phyloP scores from a whole-genome alignment of 2,113 vertebrate species.

The Spea multiplicata region DNA sequence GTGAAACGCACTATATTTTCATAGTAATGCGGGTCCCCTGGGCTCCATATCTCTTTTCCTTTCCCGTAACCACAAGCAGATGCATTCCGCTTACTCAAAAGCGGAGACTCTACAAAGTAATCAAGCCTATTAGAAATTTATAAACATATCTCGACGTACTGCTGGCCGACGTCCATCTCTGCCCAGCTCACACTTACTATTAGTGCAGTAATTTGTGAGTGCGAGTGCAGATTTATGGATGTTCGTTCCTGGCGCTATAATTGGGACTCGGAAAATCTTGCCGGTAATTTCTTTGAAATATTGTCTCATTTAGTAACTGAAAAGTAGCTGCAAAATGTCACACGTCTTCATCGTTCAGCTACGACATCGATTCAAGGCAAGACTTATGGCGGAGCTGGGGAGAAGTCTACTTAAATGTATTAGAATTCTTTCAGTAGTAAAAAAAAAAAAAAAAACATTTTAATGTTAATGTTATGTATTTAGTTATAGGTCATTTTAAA shows the following conservation, averaged over 20 bases:
- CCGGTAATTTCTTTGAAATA: too few species aligned
- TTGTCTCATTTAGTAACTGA: too few species aligned
- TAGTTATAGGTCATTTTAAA: too few species aligned
- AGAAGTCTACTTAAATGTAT: too few species aligned
- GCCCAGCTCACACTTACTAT: neutral
- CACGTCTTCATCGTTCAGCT: too few species aligned
- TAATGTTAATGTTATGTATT: too few species aligned
- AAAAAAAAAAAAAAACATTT: too few species aligned
- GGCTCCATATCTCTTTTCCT: conserved; percentile 44
- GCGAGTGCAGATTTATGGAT: neutral
- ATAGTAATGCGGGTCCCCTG: conserved; percentile 28
- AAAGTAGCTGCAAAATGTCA: too few species aligned
- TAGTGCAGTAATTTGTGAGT: neutral
- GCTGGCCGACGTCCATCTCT: neutral
- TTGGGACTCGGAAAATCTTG: neutral
- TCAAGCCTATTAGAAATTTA: conserved; percentile 43
- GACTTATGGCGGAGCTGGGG: too few species aligned
- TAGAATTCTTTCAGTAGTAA: too few species aligned
- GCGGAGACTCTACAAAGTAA: conserved; percentile 29
- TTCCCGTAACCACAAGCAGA: conserved; percentile 42
- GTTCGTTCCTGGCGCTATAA: neutral
- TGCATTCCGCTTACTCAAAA: conserved; percentile 19
- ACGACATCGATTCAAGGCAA: too few species aligned
- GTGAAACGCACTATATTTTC: conserved; percentile 40
- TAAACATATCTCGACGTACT: conserved; percentile 5